phyloP scores from a whole-genome alignment of 1,140 invertebrate genomes.

The Gonatopus flavifemur region DNA sequence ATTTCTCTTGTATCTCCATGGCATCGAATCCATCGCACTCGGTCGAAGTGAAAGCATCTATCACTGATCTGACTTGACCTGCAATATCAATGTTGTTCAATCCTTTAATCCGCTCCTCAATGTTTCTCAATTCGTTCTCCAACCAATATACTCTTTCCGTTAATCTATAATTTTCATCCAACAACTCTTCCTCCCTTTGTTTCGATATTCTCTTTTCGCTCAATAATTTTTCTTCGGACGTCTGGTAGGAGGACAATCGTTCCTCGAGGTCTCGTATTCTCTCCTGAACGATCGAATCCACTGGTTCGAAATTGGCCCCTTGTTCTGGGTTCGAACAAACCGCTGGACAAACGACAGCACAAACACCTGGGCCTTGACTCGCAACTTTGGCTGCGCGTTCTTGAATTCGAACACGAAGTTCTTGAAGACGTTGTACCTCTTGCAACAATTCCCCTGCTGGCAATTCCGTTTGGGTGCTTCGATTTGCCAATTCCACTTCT shows the following conservation, averaged over 20 bases:
- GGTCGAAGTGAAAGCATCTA: too few relatives aligned
- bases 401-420: constrained; percentile 46
- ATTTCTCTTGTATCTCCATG: too few relatives aligned
- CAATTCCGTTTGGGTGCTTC: constrained; percentile 50
- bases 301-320: constrained; percentile 3
- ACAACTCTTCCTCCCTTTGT: constrained; percentile 40
- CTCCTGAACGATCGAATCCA: constrained; percentile 24
- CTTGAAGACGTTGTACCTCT: constrained; percentile 48
- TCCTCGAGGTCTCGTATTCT: constrained; percentile 42
- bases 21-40: too few relatives aligned
- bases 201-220: constrained; percentile 31
- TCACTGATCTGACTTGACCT: too few relatives aligned
- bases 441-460: constrained; percentile 47
- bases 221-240: constrained; percentile 21
- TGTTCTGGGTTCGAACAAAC: constrained; percentile 6
- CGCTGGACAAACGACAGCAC: constrained; percentile 22
- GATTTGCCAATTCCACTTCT: constrained; percentile 37
- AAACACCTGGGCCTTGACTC: constrained; percentile 15
- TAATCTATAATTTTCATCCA: constrained; percentile 43
- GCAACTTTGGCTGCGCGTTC: constrained; percentile 43
- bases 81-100: too few relatives aligned
- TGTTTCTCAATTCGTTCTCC: constrained; percentile 33
- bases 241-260: constrained; percentile 27
- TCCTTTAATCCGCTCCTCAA: constrained; percentile 4
- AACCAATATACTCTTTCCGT: constrained; percentile 35